Conservation (phyloP, 2,797 vertebrate genomes). For the Zenarchopterus dispar region DNA sequence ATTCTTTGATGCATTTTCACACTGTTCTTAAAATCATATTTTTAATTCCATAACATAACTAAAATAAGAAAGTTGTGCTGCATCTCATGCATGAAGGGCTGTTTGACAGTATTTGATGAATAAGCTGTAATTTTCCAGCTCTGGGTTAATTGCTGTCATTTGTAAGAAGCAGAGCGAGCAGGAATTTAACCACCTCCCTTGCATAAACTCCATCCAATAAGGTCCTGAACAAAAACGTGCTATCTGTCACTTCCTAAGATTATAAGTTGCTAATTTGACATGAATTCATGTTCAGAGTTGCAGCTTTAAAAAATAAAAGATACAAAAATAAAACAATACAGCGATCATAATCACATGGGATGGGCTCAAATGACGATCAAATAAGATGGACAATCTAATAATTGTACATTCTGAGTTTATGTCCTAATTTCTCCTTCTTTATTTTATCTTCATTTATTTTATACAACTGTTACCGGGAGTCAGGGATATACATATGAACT, state of each 20-base stretch:
- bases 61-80: conserved; percentile 1
- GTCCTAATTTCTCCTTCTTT: background rate
- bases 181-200: background rate
- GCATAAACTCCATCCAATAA: conserved; percentile 10
- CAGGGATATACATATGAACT: background rate
- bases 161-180: conserved; percentile 15
- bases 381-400: background rate
- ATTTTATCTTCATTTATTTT: background rate
- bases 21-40: background rate
- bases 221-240: conserved; percentile 14
- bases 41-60: conserved; percentile 3
- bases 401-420: background rate
- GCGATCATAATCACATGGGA: background rate
- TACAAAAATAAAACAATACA: background rate
- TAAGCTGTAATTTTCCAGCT: conserved; percentile 19
- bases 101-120: conserved; percentile 32
- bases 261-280: conserved; percentile 4
- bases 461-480: background rate
- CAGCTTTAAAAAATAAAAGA: background rate
- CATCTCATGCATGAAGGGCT: conserved; percentile 6
- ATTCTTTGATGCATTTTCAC: too few species aligned
- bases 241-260: conserved; percentile 3
- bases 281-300: conserved; percentile 9
- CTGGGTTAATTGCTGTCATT: conserved; percentile 34
- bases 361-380: background rate